Evolutionary conservation across 2,888 invertebrate genomes (phyloP), one percentile per base, ranked within the genome.

Genomic region (Taphrorychus bicolor): DNA sequence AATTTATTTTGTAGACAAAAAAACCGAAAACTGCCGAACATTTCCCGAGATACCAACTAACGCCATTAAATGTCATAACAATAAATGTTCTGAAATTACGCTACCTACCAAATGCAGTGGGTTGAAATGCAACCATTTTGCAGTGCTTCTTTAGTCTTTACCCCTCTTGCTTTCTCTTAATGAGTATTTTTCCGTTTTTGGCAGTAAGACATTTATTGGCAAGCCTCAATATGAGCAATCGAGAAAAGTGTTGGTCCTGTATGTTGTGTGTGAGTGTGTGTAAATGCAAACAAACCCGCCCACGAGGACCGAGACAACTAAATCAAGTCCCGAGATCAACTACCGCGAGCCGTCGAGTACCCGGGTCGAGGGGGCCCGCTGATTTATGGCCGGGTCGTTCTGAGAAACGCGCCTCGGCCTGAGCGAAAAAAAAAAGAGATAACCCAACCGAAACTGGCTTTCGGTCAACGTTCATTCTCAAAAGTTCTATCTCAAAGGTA

Each of bases 261-360:
- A n/a, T n/a, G n/a, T n/a, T n/a, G n/a, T n/a, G n/a, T n/a, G n/a
- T n/a, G n/a, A 42, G 61, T 61, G 40, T 59, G 60, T 56, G 61
- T 67, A 69, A 69, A 81, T 80, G 81, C 81, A 79, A 81, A 81
- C 81, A 81, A 78, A 80, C 78, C 80, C 81, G 82, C 82, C 82
- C 80, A 82, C 81, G 77, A 79, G 75, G 64, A 76, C 77, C 82
- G 80, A 82, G 81, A 82, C 82, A 81, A 81, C 82, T 82, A 82
- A 82, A 82, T 82, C 82, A 82, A 69, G 60, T 54, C 56, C 58
- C 57, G 61, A 69, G 69, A 69, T 69, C 69, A 69, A 69, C 69
- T 69, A 69, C 69, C 68, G 68, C 62, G 51, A 53, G 23, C 49
- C 49, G 59, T 59, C 68, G 53, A 56, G 59, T 59, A 59, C 63